A percentile compares a stretch with the other conserved stretches of the same genome.
Evolutionary conservation across 2,888 invertebrate genomes (phyloP).

Genomic region (Drosophila prostipennis): DNA sequence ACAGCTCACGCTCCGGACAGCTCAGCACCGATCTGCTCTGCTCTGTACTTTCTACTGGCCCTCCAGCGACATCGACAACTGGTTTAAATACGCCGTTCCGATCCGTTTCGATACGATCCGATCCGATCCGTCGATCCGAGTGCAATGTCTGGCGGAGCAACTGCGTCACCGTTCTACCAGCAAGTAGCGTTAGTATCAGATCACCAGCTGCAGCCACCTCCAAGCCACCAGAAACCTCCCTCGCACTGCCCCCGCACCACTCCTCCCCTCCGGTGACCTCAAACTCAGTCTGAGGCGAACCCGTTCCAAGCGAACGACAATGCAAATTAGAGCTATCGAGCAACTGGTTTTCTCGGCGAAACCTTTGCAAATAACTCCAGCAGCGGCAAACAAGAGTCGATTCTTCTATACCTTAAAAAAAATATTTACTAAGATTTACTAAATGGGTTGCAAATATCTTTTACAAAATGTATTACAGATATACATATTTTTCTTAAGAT

Average conservation of each 20-base stretch:
- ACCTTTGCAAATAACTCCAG: constrained; percentile 45
- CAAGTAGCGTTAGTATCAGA: constrained; percentile 6
- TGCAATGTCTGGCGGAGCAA: constrained; percentile 23
- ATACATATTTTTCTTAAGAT: too few relatives aligned
- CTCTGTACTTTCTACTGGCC: constrained; percentile 77
- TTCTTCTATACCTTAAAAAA: background rate
- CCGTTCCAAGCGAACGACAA: constrained; percentile 57
- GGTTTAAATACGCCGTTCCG: constrained; percentile 73
- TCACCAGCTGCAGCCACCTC: constrained; percentile 20
- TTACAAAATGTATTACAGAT: too few relatives aligned
- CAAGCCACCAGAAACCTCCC: constrained; percentile 5
- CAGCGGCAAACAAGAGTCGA: background rate
- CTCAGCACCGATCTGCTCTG: constrained; percentile 52
- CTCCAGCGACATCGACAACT: constrained; percentile 60
- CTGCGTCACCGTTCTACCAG: constrained; percentile 62
- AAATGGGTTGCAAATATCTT: too few relatives aligned
- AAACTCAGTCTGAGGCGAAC: constrained; percentile 50
- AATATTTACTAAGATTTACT: too few relatives aligned
- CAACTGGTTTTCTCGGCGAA: constrained; percentile 64
- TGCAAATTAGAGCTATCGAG: constrained; percentile 75
- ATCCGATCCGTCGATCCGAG: constrained; percentile 17
- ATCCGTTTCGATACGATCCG: background rate
- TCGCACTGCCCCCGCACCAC: background rate
- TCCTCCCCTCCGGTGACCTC: constrained; percentile 31
- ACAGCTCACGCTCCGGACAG: constrained; percentile 24